These are phyloP conservation scores for Cotesia typhae DNA, from an alignment of 1,140 invertebrate genomes.

Conservation along the genomic window DNA sequence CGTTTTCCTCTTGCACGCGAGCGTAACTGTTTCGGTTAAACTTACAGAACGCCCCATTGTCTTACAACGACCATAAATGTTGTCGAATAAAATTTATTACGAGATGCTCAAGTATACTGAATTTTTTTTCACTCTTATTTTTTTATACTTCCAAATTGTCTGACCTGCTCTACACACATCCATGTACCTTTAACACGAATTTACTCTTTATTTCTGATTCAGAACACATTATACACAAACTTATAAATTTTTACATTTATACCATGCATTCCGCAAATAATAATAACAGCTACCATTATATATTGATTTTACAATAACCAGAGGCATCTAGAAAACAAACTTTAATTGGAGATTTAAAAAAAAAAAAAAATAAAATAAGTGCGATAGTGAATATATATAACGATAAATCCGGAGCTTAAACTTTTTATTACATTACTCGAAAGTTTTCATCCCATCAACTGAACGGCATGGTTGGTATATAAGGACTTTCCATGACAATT, in stretches of 20 bases:
- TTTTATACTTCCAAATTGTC: not conserved
- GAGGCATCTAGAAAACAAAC: too few species aligned
- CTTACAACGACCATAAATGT: constrained; percentile 51
- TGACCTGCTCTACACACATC: too few species aligned
- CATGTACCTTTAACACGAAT: too few species aligned
- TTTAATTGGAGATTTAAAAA: constrained; percentile 44
- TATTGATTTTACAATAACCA: too few species aligned
- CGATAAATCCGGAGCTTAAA: constrained; percentile 43
- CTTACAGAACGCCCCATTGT: constrained; percentile 52
- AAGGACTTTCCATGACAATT: constrained; percentile 45
- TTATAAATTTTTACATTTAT: too few species aligned
- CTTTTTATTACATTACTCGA: too few species aligned
- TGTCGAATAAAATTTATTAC: constrained; percentile 49
- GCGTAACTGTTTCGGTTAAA: constrained; percentile 42
- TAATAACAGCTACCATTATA: too few species aligned
- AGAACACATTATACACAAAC: too few species aligned
- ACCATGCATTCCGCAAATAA: too few species aligned
- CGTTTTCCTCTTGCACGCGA: constrained; percentile 24
- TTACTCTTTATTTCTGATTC: too few species aligned
- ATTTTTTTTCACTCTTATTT: not conserved
- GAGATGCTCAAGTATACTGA: constrained; percentile 1
- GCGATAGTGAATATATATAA: constrained; percentile 36
- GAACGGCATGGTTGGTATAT: not conserved
- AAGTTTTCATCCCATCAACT: too few species aligned
- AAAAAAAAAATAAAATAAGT: constrained; percentile 37